These are phyloP conservation scores for Xestia rhomboidea DNA, from an alignment of 2,888 invertebrate genomes.

Conservation along the genomic window DNA sequence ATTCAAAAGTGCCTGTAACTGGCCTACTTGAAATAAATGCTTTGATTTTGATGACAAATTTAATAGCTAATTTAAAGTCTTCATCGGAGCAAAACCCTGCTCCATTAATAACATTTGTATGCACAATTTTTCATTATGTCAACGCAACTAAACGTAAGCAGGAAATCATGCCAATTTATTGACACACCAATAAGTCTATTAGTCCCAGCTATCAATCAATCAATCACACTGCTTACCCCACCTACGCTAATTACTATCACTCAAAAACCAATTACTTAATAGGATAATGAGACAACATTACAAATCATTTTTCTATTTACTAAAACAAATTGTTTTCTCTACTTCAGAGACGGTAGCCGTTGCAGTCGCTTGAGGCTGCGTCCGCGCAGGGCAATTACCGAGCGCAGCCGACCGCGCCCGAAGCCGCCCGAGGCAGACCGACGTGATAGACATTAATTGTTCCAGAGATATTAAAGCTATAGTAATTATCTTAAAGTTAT, in stretches of 20 bases:
- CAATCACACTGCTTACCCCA: slow-evolving; percentile 45
- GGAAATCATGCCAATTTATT: slow-evolving; percentile 52
- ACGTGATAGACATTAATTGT: slow-evolving; percentile 85
- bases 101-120: slow-evolving; percentile 15
- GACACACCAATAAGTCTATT: slow-evolving; percentile 50
- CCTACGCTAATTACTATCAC: slow-evolving; percentile 66
- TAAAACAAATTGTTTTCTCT: slow-evolving; percentile 76
- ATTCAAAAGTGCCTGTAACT: no score
- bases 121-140: slow-evolving; percentile 37
- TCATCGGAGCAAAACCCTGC: not conserved
- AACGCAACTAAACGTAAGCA: slow-evolving; percentile 18
- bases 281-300: slow-evolving; percentile 74
- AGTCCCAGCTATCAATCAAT: slow-evolving; percentile 46
- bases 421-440: slow-evolving; percentile 71
- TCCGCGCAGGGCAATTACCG: slow-evolving; percentile 72
- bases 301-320: slow-evolving; percentile 79
- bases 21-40: no score
- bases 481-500: slow-evolving; percentile 76
- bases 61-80: not conserved
- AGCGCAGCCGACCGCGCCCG: slow-evolving; percentile 74
- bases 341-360: slow-evolving; percentile 71
- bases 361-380: slow-evolving; percentile 73
- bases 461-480: slow-evolving; percentile 75
- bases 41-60: no score
- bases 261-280: slow-evolving; percentile 71